Conservation (phyloP, 2,888 invertebrate species). For the Nomada ruficornis region DNA sequence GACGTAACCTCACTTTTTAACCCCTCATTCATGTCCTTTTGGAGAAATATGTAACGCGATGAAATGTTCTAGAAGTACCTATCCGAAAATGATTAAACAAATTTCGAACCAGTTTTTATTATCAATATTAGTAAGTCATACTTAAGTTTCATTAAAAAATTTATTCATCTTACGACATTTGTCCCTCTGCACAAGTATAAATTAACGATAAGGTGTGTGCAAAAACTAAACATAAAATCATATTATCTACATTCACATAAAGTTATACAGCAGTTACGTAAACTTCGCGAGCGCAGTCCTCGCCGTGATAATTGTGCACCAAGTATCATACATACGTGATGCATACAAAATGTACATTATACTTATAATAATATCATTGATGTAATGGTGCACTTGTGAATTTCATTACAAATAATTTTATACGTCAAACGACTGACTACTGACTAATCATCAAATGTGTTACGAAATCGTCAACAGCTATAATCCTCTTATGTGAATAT, state of each 20-base stretch:
- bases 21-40: not conserved
- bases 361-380: conserved; percentile 8
- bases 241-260: not conserved
- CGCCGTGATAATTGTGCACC: not conserved
- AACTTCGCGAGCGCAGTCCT: not conserved
- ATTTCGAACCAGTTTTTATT: too few relatives aligned
- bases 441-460: conserved; percentile 37
- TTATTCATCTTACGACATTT: too few relatives aligned
- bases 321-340: not conserved
- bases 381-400: conserved; percentile 36
- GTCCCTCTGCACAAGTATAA: too few relatives aligned
- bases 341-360: not conserved
- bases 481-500: conserved; percentile 45
- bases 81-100: too few relatives aligned
- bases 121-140: too few relatives aligned
- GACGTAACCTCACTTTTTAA: conserved; percentile 6
- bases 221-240: too few relatives aligned
- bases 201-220: too few relatives aligned
- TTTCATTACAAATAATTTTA: conserved; percentile 43
- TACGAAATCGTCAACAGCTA: conserved; percentile 36
- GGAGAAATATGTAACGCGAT: too few relatives aligned
- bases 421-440: conserved; percentile 26
- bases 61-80: too few relatives aligned
- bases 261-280: conserved; percentile 8
- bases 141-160: too few relatives aligned